Percentiles rank a stretch among this genome's conserved stretches.
Evolutionary conservation across 2,888 invertebrate species (phyloP).

Genomic region (Drosophila mimica): DNA sequence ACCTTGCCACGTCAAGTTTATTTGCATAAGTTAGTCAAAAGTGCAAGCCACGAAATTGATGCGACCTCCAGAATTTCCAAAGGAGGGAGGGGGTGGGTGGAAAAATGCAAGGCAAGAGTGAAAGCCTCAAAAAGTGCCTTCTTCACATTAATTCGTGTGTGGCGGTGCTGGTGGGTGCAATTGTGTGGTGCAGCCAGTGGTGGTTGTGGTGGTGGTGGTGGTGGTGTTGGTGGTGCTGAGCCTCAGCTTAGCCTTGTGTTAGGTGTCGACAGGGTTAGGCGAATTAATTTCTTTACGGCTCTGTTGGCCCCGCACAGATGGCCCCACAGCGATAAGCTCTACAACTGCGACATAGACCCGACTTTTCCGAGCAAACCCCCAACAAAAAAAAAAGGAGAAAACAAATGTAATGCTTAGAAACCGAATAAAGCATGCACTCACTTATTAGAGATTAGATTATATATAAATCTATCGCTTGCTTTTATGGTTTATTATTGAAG

Average conservation of each 20-base stretch:
- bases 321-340: constrained; percentile 61
- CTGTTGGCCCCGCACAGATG: constrained; percentile 64
- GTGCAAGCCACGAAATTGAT: constrained; percentile 66
- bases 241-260: constrained; percentile 59
- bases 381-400: neutral
- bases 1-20: constrained; percentile 47
- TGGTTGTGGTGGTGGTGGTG: constrained; percentile 20
- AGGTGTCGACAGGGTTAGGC: constrained; percentile 80
- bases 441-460: neutral
- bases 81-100: constrained; percentile 6
- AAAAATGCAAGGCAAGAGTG: constrained; percentile 29
- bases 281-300: constrained; percentile 78
- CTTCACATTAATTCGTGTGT: constrained; percentile 37
- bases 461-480: neutral
- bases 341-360: constrained; percentile 36
- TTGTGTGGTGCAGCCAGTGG: constrained; percentile 10
- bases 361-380: constrained; percentile 19
- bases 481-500: neutral
- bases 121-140: constrained; percentile 61
- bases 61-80: constrained; percentile 43
- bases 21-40: constrained; percentile 68
- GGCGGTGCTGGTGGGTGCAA: neutral
- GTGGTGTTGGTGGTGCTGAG: constrained; percentile 20
- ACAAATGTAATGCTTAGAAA: neutral
- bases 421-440: neutral